Conservation (phyloP, 2,888 invertebrate genomes). For the Seira sanloemensis region DNA sequence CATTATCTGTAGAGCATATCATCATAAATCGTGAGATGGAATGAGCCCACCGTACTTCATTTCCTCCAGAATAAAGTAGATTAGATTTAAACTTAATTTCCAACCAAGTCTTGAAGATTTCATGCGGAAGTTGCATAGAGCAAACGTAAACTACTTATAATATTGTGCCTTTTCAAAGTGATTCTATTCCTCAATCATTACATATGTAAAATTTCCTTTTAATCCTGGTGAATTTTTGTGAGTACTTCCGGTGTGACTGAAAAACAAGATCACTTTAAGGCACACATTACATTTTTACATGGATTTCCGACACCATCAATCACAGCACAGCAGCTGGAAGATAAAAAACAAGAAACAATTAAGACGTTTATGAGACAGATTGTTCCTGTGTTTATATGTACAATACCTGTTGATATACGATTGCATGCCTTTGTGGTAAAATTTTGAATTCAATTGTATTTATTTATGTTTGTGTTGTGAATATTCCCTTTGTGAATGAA, state of each 20-base stretch:
- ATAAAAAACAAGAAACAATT: not conserved
- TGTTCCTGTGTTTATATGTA: not conserved
- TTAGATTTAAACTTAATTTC: not conserved
- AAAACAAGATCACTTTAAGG: too few species aligned
- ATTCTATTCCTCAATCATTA: too few species aligned
- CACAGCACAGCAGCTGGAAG: not conserved
- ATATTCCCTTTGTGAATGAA: too few species aligned
- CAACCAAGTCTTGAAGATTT: too few species aligned
- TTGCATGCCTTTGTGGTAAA: conserved; percentile 41
- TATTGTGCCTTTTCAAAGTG: too few species aligned
- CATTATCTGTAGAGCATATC: conserved; percentile 52
- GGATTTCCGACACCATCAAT: not conserved
- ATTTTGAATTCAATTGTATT: too few species aligned
- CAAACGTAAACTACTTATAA: not conserved
- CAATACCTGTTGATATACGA: conserved; percentile 44
- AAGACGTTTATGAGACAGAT: not conserved
- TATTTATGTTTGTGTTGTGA: conserved; percentile 52
- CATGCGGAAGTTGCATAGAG: not conserved
- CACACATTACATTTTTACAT: not conserved
- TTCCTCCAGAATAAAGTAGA: not conserved
- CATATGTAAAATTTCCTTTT: too few species aligned
- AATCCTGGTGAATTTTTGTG: too few species aligned
- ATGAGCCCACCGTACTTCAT: conserved; percentile 43
- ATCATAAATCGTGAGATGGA: conserved; percentile 53
- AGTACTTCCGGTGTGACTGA: too few species aligned